Evolutionary conservation across 2,888 invertebrate species (phyloP), one percentile per base, ranked within the genome.

Genomic region (Sicus ferrugineus): DNA sequence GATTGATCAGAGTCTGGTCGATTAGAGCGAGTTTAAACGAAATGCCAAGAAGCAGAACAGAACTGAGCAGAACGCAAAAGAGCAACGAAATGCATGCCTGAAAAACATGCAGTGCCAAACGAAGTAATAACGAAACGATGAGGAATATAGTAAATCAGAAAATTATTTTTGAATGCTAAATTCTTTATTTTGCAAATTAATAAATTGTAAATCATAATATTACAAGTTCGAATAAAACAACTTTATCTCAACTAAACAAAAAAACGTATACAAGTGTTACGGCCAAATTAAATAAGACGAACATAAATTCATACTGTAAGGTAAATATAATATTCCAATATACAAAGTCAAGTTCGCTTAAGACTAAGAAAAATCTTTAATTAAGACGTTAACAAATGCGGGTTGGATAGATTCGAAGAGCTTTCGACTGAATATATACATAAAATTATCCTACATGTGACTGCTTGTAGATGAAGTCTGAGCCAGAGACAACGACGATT

Each of bases 141-240:
- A 71, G 21, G 71, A 71, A 69, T 34, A 61, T 71, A 38, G 34
- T 42, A 69, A 72, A 72, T 59, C 30, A 61, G 34, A 70, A 28
- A 56, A 56, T 66, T 69, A 59, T 73, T 69, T 70, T 67, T 69
- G 52, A 71, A 73, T 73, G 72, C 72, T 74, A 70, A 73, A 71
- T 68, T 74, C 72, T 72, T 68, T 70, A 67, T 50, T 65, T 46
- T 58, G 28, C 61, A 63, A 59, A 64, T 70, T 61, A 65, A 63
- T 70, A 72, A 69, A 68, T 68, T 72, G 72, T 71, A 72, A 72
- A 72, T 68, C 71, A 66, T 69, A 72, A 70, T 71, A 72, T 72
- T 71, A 67, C 56, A 66, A 38, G 34, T 46, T 66, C 46, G 23
- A 58, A 56, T 66, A 42, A 66, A 56, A 66, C 61, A 61, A 42